These are phyloP conservation scores for Tetraodon nigroviridis DNA, from an alignment of 2,113 vertebrate genomes.

Conservation along the genomic window DNA sequence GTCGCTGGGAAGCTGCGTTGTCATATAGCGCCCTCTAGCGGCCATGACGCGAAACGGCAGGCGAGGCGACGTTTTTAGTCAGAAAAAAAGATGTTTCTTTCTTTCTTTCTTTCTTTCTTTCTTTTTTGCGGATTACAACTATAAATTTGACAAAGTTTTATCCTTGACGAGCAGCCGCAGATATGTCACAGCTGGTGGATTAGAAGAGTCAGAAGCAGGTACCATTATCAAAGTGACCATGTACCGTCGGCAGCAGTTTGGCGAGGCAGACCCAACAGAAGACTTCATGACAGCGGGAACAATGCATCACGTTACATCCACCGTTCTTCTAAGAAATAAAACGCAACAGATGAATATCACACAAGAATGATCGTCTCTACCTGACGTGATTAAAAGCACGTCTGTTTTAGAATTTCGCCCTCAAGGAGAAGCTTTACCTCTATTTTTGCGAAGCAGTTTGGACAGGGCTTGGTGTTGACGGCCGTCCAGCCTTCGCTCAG, in stretches of 20 bases:
- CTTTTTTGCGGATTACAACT: too few species aligned
- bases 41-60: neutral
- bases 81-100: neutral
- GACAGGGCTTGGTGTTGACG: conserved; percentile 80
- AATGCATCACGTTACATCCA: conserved; percentile 35
- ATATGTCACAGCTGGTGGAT: too few species aligned
- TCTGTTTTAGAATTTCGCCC: too few species aligned
- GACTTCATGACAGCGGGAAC: rapidly evolving
- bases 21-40: conserved; percentile 26
- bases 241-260: rapidly evolving
- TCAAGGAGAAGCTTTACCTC: too few species aligned
- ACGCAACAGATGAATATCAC: neutral
- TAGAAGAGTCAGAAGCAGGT: rapidly evolving
- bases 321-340: conserved; percentile 43
- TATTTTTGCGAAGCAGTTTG: conserved; percentile 76
- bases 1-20: neutral
- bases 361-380: too few species aligned
- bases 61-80: neutral
- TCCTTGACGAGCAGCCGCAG: too few species aligned
- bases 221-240: neutral
- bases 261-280: conserved; percentile 43
- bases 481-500: conserved; percentile 77
- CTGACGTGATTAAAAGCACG: too few species aligned
- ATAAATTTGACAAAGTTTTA: too few species aligned
- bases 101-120: too few species aligned